Conservation (phyloP, 2,797 vertebrate species). For the Prunella strophiata region DNA sequence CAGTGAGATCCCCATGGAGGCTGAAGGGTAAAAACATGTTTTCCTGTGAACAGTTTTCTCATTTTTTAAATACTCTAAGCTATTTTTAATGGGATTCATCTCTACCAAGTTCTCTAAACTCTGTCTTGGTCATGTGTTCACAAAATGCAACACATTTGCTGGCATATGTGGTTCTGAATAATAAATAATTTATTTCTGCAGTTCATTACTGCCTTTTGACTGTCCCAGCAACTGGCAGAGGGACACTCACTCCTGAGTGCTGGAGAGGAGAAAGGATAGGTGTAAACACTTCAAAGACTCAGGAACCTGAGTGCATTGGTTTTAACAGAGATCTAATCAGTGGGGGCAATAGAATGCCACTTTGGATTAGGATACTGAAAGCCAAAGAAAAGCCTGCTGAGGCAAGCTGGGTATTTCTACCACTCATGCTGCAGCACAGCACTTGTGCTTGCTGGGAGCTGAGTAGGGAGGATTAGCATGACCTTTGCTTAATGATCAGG, state of each 20-base stretch:
- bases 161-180: background rate
- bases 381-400: conserved; percentile 50
- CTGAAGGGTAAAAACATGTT: background rate
- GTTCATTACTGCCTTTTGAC: background rate
- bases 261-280: background rate
- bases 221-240: background rate
- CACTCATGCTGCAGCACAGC: conserved; percentile 14
- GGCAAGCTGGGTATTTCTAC: conserved; percentile 51
- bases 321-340: conserved; percentile 45
- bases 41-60: background rate
- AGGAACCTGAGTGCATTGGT: background rate
- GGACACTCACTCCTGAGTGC: background rate
- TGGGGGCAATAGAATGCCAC: conserved; percentile 29
- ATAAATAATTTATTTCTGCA: background rate
- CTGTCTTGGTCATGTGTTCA: background rate
- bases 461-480: conserved; percentile 27
- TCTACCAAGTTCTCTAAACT: background rate
- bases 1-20: background rate
- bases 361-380: conserved; percentile 67
- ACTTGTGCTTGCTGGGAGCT: conserved; percentile 15
- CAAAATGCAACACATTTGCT: background rate
- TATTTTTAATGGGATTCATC: background rate
- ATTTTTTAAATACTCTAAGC: background rate
- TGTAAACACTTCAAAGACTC: background rate
- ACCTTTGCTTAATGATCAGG: conserved; percentile 63